Conservation (phyloP, 2,113 vertebrate genomes). For the Excalfactoria chinensis region DNA sequence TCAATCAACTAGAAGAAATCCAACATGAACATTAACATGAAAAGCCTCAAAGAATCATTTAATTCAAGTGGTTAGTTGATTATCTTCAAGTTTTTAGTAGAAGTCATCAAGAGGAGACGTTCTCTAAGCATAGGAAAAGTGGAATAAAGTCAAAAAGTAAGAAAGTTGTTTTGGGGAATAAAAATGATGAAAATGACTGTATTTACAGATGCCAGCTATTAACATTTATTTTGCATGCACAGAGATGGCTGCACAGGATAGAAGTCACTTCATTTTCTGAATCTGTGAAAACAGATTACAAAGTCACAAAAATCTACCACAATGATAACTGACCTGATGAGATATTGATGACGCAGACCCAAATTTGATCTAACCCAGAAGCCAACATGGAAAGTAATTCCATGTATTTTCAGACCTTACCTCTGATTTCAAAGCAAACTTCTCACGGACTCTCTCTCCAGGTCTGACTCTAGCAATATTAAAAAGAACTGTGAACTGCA, state of each 20-base stretch:
- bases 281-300: neutral
- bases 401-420: constrained; percentile 50
- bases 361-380: neutral
- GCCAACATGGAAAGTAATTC: neutral
- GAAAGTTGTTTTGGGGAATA: neutral
- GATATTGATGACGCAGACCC: neutral
- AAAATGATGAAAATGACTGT: neutral
- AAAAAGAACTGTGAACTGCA: constrained; percentile 79
- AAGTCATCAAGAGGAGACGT: neutral
- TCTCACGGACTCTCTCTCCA: constrained; percentile 69
- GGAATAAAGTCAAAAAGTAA: neutral
- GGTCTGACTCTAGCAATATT: constrained; percentile 79
- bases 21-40: neutral
- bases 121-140: neutral
- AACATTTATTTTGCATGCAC: neutral
- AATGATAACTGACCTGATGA: neutral
- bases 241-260: neutral
- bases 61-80: neutral
- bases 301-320: neutral
- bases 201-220: neutral
- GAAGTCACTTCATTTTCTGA: neutral
- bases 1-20: neutral
- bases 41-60: neutral
- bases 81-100: neutral
- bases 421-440: constrained; percentile 79